Conservation (phyloP, 2,797 vertebrate species). For the Tympanoctomys barrerae region DNA sequence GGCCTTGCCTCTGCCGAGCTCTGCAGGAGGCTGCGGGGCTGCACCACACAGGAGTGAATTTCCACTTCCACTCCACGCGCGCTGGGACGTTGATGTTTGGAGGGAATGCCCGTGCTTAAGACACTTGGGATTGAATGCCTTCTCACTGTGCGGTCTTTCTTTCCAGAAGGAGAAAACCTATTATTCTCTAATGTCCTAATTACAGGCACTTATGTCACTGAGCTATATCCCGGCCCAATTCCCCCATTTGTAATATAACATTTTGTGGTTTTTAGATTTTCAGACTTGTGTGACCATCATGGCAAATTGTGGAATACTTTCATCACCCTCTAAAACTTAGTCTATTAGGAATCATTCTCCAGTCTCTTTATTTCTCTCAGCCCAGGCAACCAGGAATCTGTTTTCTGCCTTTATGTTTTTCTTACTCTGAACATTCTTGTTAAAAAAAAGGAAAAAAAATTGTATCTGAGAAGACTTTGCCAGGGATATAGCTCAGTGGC, state of each 20-base stretch:
- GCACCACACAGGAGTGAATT: not conserved
- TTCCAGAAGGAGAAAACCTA: not conserved
- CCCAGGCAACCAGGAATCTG: not conserved
- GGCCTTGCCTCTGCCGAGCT: not conserved
- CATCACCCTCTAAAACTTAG: not conserved
- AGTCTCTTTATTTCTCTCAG: not conserved
- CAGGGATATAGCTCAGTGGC: too few species aligned
- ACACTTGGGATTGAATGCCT: not conserved
- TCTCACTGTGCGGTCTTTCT: not conserved
- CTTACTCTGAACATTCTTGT: not conserved
- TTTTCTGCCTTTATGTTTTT: slow-evolving; percentile 30
- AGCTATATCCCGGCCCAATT: not conserved
- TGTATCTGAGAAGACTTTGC: too few species aligned
- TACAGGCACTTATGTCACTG: too few species aligned
- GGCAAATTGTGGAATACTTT: slow-evolving; percentile 16
- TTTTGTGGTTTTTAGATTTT: slow-evolving; percentile 2
- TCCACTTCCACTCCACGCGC: not conserved
- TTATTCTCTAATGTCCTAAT: not conserved
- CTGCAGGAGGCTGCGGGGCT: not conserved
- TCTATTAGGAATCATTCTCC: not conserved
- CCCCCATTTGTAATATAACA: not conserved
- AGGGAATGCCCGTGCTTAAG: not conserved
- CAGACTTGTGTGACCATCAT: not conserved
- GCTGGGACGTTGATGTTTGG: not conserved
- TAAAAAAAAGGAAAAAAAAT: too few species aligned